Evolutionary conservation across 92 coral and sea anemone genomes (phyloP), one percentile per base, ranked within the genome.

Genomic region (Actinernus sp.): DNA sequence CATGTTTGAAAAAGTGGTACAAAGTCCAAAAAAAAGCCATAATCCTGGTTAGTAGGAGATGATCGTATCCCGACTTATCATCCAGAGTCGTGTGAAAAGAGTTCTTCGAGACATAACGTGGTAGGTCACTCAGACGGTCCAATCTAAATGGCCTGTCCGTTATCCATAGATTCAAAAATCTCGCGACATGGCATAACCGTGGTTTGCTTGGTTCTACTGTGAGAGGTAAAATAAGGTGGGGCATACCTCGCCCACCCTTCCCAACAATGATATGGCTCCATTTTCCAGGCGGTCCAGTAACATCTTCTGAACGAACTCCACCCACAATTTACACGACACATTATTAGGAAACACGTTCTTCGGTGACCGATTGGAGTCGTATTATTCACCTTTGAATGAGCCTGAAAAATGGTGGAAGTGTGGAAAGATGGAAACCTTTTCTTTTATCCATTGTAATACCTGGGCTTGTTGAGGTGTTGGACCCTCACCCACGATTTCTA

Each of bases 61-160:
- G 83, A 52, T 65, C 54, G 61, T 76, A 76, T 12, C 83, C 74
- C 7, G 83, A 76, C 29, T 76, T 65, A 53, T 76, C 74, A n/a
- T n/a, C n/a, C n/a, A n/a, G n/a, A n/a, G n/a, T n/a, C n/a, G n/a
- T n/a, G n/a, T n/a, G n/a, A n/a, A 24, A 76, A 17, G n/a, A 34
- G 37, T 32, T 26, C 34, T 31, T 17, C 4, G 62, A 50, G 3
- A 57, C 83, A 30, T 76, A 76, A 40, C 63, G 67, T n/a, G 74
- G 60, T 26, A 56, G 27, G 49, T 76, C 66, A 26, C 25, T 41
- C 27, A 76, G 49, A n/a, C 43, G 53, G 28, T 76, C 75, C 41
- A 76, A 51, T 1, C 34, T 7, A 48, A 76, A 65, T 17, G 68
- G 75, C 32, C 55, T 50, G 25, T 76, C 75, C 36, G 34, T n/a